These are phyloP conservation scores for Cantharis rustica DNA, from an alignment of 2,888 invertebrate genomes.

Conservation along the genomic window DNA sequence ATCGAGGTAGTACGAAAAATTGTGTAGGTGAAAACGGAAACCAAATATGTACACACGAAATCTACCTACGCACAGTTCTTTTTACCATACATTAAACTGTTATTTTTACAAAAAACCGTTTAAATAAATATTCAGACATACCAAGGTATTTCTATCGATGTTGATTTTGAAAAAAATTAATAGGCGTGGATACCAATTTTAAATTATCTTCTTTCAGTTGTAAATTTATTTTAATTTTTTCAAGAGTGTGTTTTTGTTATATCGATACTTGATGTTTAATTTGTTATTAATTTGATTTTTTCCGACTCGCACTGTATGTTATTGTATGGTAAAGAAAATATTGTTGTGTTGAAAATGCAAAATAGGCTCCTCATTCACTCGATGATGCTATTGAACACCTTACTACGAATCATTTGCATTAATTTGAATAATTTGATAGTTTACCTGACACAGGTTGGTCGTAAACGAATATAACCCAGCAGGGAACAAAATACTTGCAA, in stretches of 20 bases:
- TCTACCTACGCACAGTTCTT: not conserved
- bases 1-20: not conserved
- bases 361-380: not conserved
- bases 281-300: not conserved
- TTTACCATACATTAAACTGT: not conserved
- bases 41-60: not conserved
- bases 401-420: not conserved
- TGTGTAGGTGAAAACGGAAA: not conserved
- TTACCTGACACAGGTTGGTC: not conserved
- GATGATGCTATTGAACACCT: not conserved
- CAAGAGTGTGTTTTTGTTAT: not conserved
- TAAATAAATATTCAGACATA: not conserved
- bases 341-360: not conserved
- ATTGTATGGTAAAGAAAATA: not conserved
- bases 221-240: not conserved
- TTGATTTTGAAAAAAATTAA: not conserved
- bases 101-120: not conserved
- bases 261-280: not conserved
- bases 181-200: not conserved
- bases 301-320: not conserved
- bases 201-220: not conserved
- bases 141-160: not conserved
- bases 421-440: not conserved
- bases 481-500: not conserved
- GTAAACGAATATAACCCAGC: not conserved